Base-by-base conservation (phyloP, 1,140 invertebrate genomes). In the Cheumatopsyche charites region DNA sequence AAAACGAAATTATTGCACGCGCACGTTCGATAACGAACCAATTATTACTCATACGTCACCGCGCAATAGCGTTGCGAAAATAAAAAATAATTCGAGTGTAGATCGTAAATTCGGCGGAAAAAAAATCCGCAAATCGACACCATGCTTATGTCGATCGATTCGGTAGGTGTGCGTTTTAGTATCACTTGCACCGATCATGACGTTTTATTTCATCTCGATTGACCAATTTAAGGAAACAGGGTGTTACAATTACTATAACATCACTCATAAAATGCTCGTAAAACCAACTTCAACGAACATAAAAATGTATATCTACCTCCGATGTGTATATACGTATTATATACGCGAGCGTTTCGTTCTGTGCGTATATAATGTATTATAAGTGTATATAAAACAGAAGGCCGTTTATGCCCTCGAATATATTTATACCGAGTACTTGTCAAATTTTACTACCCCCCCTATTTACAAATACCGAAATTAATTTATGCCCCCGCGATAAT, bases 191-290 rank as follows among this genome's bases (percentile, higher is more conserved):
- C 67, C 55, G 70, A 72, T 75, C 70, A 72, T 69, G 70, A 71
- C 36, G 70, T 75, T 72, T 75, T 75, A 70, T 75, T 75, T 75
- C 74, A 75, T 75, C 74, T 75, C 74, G 74, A 75, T 75, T 75
- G 74, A 75, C 74, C 74, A 75, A 75, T 75, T 75, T 75, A 75
- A 75, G 74, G 74, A 75, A 75, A 71, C 74, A 69, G 74, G 74
- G 74, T 75, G 74, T 72, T 72, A 75, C 74, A 75, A 75, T 75
- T 75, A 75, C 74, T 75, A 69, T 67, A 72, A 75, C 74, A 75
- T 75, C 74, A 75, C 74, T 75, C 74, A 75, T 75, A 75, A 75
- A 75, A 75, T 52, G 74, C 45, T 72, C 74, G 74, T 75, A 75
- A 75, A 75, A 72, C 45, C 71, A 69, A 75, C 74, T 75, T 73